phyloP scores from a whole-genome alignment of 2,797 vertebrate genomes.

The Gallinago nigripennis region DNA sequence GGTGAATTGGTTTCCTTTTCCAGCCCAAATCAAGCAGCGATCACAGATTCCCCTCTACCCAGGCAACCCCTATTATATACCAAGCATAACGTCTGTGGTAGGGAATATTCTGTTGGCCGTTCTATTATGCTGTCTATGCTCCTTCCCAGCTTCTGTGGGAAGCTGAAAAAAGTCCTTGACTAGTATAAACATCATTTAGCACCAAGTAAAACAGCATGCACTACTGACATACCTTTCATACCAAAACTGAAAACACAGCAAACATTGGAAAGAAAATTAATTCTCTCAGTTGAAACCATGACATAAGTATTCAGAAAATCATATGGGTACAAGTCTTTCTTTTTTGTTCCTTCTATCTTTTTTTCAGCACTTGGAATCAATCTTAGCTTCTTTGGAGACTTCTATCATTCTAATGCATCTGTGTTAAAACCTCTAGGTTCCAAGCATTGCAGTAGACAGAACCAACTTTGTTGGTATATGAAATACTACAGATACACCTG shows the following conservation, averaged over 20 bases:
- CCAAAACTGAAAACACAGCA: background rate
- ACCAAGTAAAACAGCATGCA: background rate
- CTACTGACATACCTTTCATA: background rate
- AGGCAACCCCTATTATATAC: background rate
- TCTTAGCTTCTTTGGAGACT: background rate
- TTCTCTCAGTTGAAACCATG: background rate
- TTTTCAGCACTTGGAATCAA: background rate
- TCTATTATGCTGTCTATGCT: background rate
- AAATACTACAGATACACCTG: background rate
- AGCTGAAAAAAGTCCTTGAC: background rate
- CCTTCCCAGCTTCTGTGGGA: background rate
- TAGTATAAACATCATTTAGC: background rate
- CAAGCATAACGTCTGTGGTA: background rate
- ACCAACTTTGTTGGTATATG: fast-evolving
- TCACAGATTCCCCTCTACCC: background rate
- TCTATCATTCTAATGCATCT: background rate
- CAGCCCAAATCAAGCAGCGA: background rate
- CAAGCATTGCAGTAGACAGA: background rate
- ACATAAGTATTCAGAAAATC: background rate
- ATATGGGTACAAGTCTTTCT: background rate
- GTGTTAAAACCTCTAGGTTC: background rate
- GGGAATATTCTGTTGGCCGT: background rate
- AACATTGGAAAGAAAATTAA: background rate
- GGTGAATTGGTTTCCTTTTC: background rate
- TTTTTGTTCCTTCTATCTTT: background rate